Percentiles rank a stretch among this genome's conserved stretches.
These are phyloP conservation scores for Sinodicranocentrus sp. DNA, from an alignment of 2,888 invertebrate species.

Conservation along the genomic window DNA sequence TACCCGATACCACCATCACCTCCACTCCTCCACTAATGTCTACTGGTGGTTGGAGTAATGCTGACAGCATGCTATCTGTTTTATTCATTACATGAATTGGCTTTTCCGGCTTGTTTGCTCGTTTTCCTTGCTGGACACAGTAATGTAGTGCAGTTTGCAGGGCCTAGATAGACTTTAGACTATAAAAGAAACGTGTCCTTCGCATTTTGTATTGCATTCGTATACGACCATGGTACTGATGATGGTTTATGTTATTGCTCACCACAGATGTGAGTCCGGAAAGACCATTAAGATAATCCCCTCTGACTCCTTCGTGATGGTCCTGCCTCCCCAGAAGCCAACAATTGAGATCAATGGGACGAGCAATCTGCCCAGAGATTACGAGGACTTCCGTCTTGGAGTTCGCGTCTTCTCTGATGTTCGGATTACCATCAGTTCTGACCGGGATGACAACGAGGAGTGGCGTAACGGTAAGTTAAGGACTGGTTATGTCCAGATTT, in stretches of 20 bases:
- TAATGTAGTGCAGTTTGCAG: too few species aligned
- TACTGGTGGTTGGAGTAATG: constrained; percentile 41
- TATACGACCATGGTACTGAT: constrained; percentile 21
- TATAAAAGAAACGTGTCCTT: background rate
- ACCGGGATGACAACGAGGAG: constrained; percentile 77
- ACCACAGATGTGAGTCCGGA: constrained; percentile 85
- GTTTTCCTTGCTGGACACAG: background rate
- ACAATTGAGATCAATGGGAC: constrained; percentile 90
- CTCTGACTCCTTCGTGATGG: constrained; percentile 91
- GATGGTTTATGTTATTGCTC: constrained; percentile 66
- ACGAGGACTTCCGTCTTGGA: constrained; percentile 91
- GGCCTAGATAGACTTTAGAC: too few species aligned
- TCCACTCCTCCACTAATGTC: constrained; percentile 38
- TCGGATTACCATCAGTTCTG: constrained; percentile 82
- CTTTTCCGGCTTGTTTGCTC: constrained; percentile 50
- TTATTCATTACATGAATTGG: constrained; percentile 66
- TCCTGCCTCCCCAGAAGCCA: constrained; percentile 90
- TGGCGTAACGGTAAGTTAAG: constrained; percentile 77
- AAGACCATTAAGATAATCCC: constrained; percentile 86
- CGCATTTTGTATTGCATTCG: constrained; percentile 13
- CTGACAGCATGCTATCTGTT: constrained; percentile 61
- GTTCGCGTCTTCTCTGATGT: constrained; percentile 93
- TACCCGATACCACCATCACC: constrained; percentile 33
- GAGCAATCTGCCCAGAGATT: constrained; percentile 89
- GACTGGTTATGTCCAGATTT: background rate